Evolutionary conservation across 2,797 vertebrate genomes (phyloP).

Genomic region (Gila robusta): DNA sequence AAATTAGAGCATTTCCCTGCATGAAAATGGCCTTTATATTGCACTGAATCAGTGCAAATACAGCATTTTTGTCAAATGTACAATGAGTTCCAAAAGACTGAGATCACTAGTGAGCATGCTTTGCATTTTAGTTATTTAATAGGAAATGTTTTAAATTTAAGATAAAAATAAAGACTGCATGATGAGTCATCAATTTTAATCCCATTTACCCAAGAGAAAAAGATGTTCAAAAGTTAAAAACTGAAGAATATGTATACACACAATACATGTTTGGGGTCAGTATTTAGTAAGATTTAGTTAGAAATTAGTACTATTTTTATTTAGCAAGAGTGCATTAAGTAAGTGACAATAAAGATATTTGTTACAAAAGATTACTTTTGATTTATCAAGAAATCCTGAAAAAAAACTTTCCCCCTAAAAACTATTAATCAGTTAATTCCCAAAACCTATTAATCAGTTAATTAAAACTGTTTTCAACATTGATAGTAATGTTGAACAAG

Average conservation of each 20-base stretch:
- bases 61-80: neutral
- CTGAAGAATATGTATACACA: neutral
- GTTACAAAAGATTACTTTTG: neutral
- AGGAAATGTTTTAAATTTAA: neutral
- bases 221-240: neutral
- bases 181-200: neutral
- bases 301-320: no score
- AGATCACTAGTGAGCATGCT: neutral
- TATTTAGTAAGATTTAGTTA: neutral
- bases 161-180: neutral
- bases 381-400: neutral
- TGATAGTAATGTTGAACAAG: neutral
- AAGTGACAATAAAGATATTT: neutral
- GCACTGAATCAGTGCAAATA: neutral
- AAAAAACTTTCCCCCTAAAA: neutral
- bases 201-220: neutral
- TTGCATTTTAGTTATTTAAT: neutral
- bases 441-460: neutral
- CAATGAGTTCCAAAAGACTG: neutral
- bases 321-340: no score
- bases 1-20: conserved; percentile 7
- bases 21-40: neutral
- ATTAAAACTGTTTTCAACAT: neutral
- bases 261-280: neutral
- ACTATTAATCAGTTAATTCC: no score